A percentile compares a stretch with the other conserved stretches of the same genome.
Evolutionary conservation across 2,797 vertebrate genomes (phyloP).

Genomic region (Helicolenus hilgendorfi): DNA sequence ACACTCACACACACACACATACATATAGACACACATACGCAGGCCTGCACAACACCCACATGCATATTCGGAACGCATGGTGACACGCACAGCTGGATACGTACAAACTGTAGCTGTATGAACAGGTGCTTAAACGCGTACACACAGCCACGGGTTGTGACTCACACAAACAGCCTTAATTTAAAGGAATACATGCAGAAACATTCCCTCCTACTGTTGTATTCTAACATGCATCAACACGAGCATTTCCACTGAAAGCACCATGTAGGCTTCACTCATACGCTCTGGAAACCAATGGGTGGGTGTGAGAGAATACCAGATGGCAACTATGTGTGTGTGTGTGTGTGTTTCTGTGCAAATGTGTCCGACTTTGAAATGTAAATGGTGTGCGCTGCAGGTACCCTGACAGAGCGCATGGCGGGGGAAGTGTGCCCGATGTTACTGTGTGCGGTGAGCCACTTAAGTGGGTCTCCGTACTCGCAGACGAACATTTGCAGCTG

Average conservation of each 20-base stretch:
- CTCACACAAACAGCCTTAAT: conserved; percentile 12
- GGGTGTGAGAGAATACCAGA: conserved; percentile 65
- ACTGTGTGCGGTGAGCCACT: conserved; percentile 53
- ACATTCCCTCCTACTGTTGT: conserved; percentile 19
- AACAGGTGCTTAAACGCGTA: conserved; percentile 25
- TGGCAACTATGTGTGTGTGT: conserved; percentile 41
- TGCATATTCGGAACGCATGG: conserved; percentile 33
- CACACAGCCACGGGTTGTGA: conserved; percentile 25
- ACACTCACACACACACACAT: not conserved
- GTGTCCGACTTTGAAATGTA: conserved; percentile 82
- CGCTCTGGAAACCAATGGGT: conserved; percentile 35
- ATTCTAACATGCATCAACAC: conserved; percentile 31
- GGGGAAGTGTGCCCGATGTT: conserved; percentile 50
- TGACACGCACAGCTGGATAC: conserved; percentile 58
- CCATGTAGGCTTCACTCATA: conserved; percentile 9
- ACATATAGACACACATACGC: not conserved
- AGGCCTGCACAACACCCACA: conserved; percentile 42
- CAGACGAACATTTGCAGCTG: conserved; percentile 50
- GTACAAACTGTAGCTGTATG: conserved; percentile 22
- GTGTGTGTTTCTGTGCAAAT: conserved; percentile 44
- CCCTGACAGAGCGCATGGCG: conserved; percentile 47
- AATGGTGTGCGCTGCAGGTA: conserved; percentile 73
- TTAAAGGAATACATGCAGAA: conserved; percentile 38
- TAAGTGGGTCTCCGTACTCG: conserved; percentile 48
- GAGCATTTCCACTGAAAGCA: conserved; percentile 29